Base-by-base conservation (phyloP, 2,113 vertebrate genomes). In the Spermophilus dauricus region DNA sequence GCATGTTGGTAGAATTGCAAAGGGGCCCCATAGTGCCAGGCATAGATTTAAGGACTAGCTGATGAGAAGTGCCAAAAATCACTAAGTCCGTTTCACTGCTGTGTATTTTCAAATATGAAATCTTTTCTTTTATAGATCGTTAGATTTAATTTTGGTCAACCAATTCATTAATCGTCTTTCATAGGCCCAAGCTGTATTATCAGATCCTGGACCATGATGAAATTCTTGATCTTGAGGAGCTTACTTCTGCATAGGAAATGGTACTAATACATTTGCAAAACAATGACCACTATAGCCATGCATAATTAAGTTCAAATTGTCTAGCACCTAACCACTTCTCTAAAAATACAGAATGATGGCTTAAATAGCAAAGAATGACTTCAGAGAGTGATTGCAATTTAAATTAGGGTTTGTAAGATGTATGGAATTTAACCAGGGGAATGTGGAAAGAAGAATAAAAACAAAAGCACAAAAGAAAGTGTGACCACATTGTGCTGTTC, bases 41-140 rank as follows among this genome's bases (percentile, higher is more conserved):
- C 45, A 26, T 30, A 28, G 24, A 4, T 92, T 61, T 80, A 82
- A 48, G 30, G 65, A 53, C 20, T 67, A 6, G 5, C 1, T 84
- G n/a, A 32, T 86, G 6, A 82, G 20, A 4, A 51, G 24, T 63
- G 16, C 61, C 63, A 63, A 80, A 45, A 53, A 72, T 28, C n/a
- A 76, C 32, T 37, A 65, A 70, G 56, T 70, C 58, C 30, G n/a
- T 94, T 90, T 88, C 28, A 78, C 12, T 82, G 17, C 56, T 26
- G 30, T 45, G 11, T 77, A 34, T 67, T 93, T 90, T 96, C 73
- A 75, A 81, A 77, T 45, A 93, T 26, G 87, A 93, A 80, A 28
- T 9, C 4, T 80, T 93, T 94, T 51, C 18, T 77, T 56, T 88
- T 69, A 81, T 85, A 82, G 4, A 8, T 22, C n/a, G 34, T 91